Conservation (phyloP, 2,888 invertebrate species). For the Acleris sparsana region DNA sequence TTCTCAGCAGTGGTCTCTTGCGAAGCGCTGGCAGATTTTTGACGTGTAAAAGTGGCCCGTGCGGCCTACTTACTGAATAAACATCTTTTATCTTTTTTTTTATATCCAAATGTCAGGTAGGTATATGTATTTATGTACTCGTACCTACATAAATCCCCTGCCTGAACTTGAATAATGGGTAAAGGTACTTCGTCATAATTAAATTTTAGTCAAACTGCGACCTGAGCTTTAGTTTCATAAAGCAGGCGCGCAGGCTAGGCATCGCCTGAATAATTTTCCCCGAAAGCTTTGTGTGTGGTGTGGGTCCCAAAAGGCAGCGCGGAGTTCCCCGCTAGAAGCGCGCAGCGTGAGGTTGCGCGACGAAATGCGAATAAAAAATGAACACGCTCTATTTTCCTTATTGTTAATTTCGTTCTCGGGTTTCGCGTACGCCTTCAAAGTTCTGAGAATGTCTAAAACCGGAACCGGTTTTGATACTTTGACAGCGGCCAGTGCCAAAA, state of each 20-base stretch:
- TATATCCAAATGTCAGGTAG: no score
- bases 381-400: conserved; percentile 16
- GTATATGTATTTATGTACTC: no score
- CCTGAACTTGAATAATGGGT: no score
- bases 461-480: no score
- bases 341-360: conserved; percentile 8
- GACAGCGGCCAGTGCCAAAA: no score
- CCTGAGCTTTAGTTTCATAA: conserved; percentile 17
- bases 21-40: no score
- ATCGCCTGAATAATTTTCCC: conserved; percentile 13
- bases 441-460: neutral
- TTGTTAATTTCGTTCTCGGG: conserved; percentile 1
- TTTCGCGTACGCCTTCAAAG: neutral
- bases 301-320: conserved; percentile 16
- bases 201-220: conserved; percentile 10
- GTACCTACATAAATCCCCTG: no score
- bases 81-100: no score
- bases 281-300: conserved; percentile 10
- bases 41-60: no score
- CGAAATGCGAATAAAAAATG: conserved; percentile 10
- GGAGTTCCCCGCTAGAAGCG: neutral
- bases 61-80: no score
- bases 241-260: conserved; percentile 23
- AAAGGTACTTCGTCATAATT: conserved; percentile 2
- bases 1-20: no score